These are phyloP conservation scores for Macrotrachela quadricornifera DNA, from an alignment of 1,140 invertebrate genomes.

Conservation along the genomic window DNA sequence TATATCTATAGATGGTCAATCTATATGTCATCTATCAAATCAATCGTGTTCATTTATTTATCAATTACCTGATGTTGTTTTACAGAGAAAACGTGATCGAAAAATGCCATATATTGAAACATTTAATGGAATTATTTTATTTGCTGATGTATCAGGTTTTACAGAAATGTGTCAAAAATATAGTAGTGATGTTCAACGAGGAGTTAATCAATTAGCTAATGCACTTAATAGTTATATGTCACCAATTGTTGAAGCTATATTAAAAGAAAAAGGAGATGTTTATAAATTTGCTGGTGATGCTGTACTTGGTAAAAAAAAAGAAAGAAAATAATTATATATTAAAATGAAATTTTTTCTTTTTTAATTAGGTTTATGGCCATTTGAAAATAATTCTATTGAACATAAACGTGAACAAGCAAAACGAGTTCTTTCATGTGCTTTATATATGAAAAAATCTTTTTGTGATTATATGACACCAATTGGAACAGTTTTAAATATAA, in stretches of 20 bases:
- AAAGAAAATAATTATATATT: no score
- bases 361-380: no score
- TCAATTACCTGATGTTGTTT: background rate
- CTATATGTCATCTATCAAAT: no score
- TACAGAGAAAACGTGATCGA: background rate
- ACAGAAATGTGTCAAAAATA: conserved; percentile 14
- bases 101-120: conserved; percentile 10
- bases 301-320: conserved; percentile 14
- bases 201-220: conserved; percentile 14
- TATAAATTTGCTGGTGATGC: conserved; percentile 22
- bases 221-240: conserved; percentile 16
- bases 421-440: no score
- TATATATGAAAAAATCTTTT: no score
- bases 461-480: no score
- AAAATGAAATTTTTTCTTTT: no score
- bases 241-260: conserved; percentile 15
- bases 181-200: conserved; percentile 10
- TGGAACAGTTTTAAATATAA: no score
- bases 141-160: conserved; percentile 18
- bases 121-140: conserved; percentile 14
- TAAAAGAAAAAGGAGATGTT: conserved; percentile 17
- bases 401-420: no score
- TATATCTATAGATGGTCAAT: no score
- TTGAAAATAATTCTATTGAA: no score
- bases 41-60: background rate